Conservation (phyloP, 2,797 vertebrate species). For the Uromys caudimaculatus region DNA sequence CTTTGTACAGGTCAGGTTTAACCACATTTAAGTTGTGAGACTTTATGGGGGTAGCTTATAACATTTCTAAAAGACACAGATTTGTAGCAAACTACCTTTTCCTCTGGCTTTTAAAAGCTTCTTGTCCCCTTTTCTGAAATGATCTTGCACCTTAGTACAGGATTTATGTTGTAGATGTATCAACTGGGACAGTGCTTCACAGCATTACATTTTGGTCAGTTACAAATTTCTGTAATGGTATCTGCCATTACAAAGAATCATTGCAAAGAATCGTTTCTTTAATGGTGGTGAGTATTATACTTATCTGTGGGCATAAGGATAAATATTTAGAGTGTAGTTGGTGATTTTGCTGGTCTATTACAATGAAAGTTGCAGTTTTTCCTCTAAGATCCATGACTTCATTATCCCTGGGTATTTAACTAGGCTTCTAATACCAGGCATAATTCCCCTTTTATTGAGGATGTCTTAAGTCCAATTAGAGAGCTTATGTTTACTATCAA, state of each 20-base stretch:
- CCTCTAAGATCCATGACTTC: not conserved
- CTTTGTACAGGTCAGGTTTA: not conserved
- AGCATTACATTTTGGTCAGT: not conserved
- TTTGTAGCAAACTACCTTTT: not conserved
- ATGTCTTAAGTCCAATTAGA: not conserved
- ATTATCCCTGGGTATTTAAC: not conserved
- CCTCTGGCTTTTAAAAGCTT: not conserved
- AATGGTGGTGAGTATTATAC: not conserved
- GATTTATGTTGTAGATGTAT: not conserved
- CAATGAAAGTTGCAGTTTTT: not conserved
- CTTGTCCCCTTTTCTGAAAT: not conserved
- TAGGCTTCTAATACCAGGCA: not conserved
- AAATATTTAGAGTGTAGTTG: not conserved
- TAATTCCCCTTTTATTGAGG: not conserved
- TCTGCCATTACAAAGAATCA: too few species aligned
- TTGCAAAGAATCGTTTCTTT: not conserved
- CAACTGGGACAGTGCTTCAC: not conserved
- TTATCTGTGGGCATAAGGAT: not conserved
- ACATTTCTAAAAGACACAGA: not conserved
- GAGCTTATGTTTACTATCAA: not conserved
- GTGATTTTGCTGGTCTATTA: not conserved
- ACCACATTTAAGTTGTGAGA: not conserved
- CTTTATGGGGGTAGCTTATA: not conserved
- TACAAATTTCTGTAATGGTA: not conserved
- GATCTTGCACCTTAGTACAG: not conserved